A percentile compares a stretch with the other conserved stretches of the same genome.
phyloP scores from a whole-genome alignment of 2,113 vertebrate species.

The cat (Felis catus) region DNA sequence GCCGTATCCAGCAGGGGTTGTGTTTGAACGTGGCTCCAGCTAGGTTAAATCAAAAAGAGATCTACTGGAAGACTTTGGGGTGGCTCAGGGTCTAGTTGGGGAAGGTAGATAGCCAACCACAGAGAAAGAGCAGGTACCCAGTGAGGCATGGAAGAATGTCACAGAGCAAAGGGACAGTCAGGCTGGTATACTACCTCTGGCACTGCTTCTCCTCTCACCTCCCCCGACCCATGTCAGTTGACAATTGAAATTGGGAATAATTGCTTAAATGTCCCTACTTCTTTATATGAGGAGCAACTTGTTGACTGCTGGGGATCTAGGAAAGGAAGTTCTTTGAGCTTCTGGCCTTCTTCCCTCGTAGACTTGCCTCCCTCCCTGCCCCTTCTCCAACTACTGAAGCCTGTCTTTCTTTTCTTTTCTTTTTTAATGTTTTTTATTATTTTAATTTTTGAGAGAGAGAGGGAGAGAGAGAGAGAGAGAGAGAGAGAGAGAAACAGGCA shows the following conservation, averaged over 20 bases:
- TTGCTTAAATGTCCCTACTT: neutral
- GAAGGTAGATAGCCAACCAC: neutral
- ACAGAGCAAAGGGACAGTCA: neutral
- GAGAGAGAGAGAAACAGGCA: too few relatives aligned
- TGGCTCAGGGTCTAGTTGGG: neutral
- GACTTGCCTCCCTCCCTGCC: neutral
- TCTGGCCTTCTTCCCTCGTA: neutral
- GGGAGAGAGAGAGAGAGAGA: too few relatives aligned
- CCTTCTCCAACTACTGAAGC: neutral
- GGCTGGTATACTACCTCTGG: neutral
- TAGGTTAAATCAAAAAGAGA: conserved; percentile 29
- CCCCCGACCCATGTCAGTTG: rapidly evolving
- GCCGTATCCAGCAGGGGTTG: neutral
- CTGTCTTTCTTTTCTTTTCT: neutral
- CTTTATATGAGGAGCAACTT: neutral
- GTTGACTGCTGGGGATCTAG: neutral
- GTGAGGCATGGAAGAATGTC: neutral
- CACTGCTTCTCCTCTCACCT: neutral
- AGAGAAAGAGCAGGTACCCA: neutral
- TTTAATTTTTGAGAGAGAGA: too few relatives aligned
- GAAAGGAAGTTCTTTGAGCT: neutral
- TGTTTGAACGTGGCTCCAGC: neutral
- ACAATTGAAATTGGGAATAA: neutral
- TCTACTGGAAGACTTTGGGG: neutral
- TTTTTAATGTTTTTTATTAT: too few relatives aligned